These are phyloP conservation scores for Dugesia japonica DNA, from an alignment of 2,888 invertebrate genomes.

Conservation along the genomic window DNA sequence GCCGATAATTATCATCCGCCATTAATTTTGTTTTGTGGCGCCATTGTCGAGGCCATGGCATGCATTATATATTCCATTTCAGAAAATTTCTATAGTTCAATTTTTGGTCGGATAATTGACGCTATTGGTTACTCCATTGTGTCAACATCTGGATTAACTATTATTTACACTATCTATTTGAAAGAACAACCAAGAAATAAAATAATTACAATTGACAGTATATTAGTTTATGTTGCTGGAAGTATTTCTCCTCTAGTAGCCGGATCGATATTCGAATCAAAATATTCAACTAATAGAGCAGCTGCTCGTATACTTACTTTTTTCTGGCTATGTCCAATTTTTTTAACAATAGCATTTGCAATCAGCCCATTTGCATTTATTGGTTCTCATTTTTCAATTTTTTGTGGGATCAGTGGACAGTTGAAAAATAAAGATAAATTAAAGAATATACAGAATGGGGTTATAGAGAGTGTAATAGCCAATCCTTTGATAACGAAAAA, in stretches of 20 bases:
- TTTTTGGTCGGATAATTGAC: not conserved
- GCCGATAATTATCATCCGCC: not conserved
- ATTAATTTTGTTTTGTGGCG: not conserved
- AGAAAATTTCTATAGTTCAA: not conserved
- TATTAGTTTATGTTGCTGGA: not conserved
- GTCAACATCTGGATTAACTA: not conserved
- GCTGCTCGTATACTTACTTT: not conserved
- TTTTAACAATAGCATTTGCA: not conserved
- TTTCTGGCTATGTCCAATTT: not conserved
- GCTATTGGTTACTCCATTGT: not conserved
- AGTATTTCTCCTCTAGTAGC: not conserved
- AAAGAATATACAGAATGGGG: no score
- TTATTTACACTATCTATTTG: not conserved
- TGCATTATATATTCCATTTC: not conserved
- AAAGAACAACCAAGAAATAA: not conserved
- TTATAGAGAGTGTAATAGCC: no score
- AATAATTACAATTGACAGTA: constrained; percentile 3
- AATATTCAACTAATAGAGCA: not conserved
- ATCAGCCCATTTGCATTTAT: not conserved
- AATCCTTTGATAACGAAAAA: no score
- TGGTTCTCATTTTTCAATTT: not conserved
- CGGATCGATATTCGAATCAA: not conserved
- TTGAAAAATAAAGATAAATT: no score
- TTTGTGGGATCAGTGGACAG: no score
- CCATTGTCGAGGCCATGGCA: not conserved